Percentiles rank a stretch among this genome's conserved stretches.
phyloP scores from a whole-genome alignment of 2,113 vertebrate genomes.

The Malaclemys terrapin region DNA sequence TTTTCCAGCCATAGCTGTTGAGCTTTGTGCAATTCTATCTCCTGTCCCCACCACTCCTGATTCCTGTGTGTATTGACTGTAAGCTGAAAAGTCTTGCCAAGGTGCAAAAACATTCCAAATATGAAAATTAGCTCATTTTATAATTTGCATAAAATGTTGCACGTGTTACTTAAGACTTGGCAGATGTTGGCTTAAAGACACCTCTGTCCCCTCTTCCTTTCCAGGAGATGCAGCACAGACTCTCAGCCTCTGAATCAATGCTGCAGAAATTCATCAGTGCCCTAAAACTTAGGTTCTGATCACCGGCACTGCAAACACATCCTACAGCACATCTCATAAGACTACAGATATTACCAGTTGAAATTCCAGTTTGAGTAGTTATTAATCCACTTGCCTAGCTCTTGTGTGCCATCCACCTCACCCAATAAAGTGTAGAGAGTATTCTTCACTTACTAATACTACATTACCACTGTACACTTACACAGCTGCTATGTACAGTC shows the following conservation, averaged over 20 bases:
- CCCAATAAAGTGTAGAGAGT: background rate
- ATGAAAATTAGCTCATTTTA: background rate
- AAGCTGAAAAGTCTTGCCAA: background rate
- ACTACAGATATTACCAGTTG: background rate
- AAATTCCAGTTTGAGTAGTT: background rate
- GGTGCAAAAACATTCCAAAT: background rate
- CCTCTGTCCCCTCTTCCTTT: background rate
- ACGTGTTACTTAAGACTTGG: background rate
- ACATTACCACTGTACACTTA: background rate
- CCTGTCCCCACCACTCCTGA: background rate
- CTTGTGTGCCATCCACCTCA: background rate
- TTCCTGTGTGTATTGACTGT: background rate
- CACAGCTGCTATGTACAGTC: background rate
- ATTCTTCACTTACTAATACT: background rate
- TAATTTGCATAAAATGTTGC: background rate
- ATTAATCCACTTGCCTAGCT: background rate
- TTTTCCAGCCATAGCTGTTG: background rate
- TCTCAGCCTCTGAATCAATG: background rate
- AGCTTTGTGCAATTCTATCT: background rate
- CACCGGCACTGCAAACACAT: background rate
- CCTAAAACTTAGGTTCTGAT: background rate
- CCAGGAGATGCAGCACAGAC: background rate
- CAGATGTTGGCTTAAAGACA: background rate
- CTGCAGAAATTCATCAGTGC: background rate
- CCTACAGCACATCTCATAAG: background rate